Evolutionary conservation across 2,888 invertebrate genomes (phyloP).

Genomic region (Ametastegia equiseti): DNA sequence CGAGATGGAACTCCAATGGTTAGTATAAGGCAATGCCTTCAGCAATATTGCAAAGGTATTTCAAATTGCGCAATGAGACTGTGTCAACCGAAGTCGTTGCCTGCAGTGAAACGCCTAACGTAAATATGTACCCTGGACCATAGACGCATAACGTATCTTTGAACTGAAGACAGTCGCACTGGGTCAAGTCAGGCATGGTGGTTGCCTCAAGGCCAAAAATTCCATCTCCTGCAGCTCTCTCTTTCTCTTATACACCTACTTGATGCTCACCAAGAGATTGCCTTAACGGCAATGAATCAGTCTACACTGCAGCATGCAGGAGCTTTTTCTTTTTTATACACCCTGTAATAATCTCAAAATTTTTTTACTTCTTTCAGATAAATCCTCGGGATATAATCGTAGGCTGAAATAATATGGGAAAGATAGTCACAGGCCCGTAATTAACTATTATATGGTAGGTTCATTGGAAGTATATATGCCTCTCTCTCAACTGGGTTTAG

Average conservation of each 20-base stretch:
- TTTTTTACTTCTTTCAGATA: background rate
- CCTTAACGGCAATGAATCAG: constrained; percentile 17
- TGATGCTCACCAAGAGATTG: background rate
- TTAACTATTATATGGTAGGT: too few species aligned
- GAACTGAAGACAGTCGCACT: constrained; percentile 18
- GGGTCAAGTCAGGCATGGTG: constrained; percentile 1
- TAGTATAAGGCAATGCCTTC: background rate
- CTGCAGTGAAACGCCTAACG: constrained; percentile 15
- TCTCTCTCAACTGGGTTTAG: background rate
- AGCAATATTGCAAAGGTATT: background rate
- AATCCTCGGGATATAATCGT: background rate
- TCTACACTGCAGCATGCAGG: background rate
- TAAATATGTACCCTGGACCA: background rate
- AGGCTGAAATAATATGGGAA: background rate
- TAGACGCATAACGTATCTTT: background rate
- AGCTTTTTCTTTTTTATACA: background rate
- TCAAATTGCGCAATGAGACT: background rate
- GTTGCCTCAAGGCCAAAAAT: constrained; percentile 15
- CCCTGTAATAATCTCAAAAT: background rate
- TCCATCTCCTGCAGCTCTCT: constrained; percentile 16
- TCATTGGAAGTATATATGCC: too few species aligned
- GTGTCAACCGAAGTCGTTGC: constrained; percentile 39
- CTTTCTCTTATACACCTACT: background rate
- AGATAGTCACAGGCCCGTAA: background rate
- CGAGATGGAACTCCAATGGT: background rate